Conservation (phyloP, 2,888 invertebrate genomes). For the Papilio protenor region DNA sequence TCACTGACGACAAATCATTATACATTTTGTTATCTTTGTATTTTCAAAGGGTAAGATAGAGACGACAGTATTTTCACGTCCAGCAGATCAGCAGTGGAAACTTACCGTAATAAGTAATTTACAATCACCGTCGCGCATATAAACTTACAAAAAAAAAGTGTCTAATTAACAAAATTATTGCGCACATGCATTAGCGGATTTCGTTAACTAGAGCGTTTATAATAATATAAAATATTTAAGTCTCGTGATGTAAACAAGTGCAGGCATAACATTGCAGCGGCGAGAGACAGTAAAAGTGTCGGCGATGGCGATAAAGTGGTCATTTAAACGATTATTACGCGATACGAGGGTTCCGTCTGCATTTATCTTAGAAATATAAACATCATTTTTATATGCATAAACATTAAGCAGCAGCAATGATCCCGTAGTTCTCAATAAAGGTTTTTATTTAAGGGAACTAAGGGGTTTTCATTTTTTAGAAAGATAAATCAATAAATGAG, state of each 20-base stretch:
- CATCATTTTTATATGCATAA: too few relatives aligned
- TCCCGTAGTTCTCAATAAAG: background rate
- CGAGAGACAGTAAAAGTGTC: conserved; percentile 74
- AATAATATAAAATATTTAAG: conserved; percentile 57
- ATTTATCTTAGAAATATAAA: background rate
- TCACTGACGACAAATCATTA: background rate
- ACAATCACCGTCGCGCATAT: background rate
- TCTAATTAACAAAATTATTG: conserved; percentile 19
- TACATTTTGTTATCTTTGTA: background rate
- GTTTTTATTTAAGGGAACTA: background rate
- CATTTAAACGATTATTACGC: conserved; percentile 25
- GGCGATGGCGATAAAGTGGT: conserved; percentile 58
- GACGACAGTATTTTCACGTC: background rate
- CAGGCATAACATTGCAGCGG: conserved; percentile 55
- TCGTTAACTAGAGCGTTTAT: conserved; percentile 31
- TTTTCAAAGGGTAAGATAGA: background rate
- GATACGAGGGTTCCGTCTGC: conserved; percentile 21
- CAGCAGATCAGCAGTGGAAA: background rate
- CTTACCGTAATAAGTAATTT: background rate
- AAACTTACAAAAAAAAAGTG: background rate
- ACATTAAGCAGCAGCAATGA: background rate
- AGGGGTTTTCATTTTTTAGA: background rate
- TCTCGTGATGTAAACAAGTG: conserved; percentile 53
- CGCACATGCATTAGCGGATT: background rate
- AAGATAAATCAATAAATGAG: background rate